Conservation (phyloP, 2,113 vertebrate species). For the Chascanopsetta lugubris region DNA sequence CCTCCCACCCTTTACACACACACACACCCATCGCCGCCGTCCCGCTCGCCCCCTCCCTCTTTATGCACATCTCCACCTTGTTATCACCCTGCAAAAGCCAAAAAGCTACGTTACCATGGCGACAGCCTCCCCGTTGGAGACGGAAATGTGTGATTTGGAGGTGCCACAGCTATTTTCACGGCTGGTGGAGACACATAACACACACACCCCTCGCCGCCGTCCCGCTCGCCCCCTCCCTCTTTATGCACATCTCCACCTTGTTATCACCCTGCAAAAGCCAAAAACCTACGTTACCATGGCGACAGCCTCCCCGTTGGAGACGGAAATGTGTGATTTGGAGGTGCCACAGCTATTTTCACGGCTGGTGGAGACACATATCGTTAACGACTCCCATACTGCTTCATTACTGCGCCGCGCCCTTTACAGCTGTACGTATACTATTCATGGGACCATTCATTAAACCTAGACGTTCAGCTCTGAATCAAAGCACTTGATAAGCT, state of each 20-base stretch:
- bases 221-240: conserved; percentile 16
- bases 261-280: conserved; percentile 70
- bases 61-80: conserved; percentile 71
- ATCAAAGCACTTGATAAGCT: conserved; percentile 34
- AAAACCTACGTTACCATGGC: conserved; percentile 71
- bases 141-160: conserved; percentile 69
- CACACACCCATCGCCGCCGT: conserved; percentile 23
- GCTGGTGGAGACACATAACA: conserved; percentile 49
- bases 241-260: conserved; percentile 71
- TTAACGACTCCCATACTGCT: conserved; percentile 40
- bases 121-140: conserved; percentile 61
- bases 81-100: conserved; percentile 70
- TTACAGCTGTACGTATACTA: conserved; percentile 17
- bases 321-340: conserved; percentile 69
- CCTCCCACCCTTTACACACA: conserved; percentile 28
- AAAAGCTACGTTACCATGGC: conserved; percentile 71
- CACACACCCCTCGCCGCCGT: conserved; percentile 21
- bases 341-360: conserved; percentile 65
- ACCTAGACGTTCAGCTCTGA: conserved; percentile 12
- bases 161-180: conserved; percentile 65
- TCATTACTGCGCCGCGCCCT: conserved; percentile 17
- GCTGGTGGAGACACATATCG: conserved; percentile 45
- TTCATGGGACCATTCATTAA: conserved; percentile 42
- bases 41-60: conserved; percentile 16
- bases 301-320: conserved; percentile 61